Percentiles rank a stretch among this genome's conserved stretches.
phyloP scores from a whole-genome alignment of 2,797 vertebrate species.

The Selene dorsalis region DNA sequence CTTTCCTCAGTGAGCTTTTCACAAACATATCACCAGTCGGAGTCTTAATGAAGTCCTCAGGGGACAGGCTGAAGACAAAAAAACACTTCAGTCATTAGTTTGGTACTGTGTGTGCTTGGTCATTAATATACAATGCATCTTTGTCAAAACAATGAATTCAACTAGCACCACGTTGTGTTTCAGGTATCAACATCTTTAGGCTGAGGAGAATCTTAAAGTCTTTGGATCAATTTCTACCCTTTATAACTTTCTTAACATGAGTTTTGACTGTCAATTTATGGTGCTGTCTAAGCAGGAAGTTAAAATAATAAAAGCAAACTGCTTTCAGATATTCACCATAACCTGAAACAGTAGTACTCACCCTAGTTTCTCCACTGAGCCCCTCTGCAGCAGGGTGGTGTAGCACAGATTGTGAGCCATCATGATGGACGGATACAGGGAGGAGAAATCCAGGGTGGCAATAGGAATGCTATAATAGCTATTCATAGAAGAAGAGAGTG shows the following conservation, averaged over 20 bases:
- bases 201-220: too few species aligned
- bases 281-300: neutral
- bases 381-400: conserved; percentile 90
- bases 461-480: conserved; percentile 94
- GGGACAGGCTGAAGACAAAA: conserved; percentile 79
- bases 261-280: too few species aligned
- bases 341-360: neutral
- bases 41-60: conserved; percentile 92
- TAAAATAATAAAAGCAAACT: neutral
- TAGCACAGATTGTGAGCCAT: conserved; percentile 97
- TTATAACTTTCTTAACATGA: neutral
- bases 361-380: conserved; percentile 83
- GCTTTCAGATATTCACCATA: neutral
- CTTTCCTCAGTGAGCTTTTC: conserved; percentile 89
- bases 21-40: conserved; percentile 92
- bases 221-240: neutral
- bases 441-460: conserved; percentile 93
- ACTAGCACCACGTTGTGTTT: too few species aligned
- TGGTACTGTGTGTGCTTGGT: neutral
- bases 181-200: too few species aligned
- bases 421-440: conserved; percentile 95
- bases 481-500: neutral
- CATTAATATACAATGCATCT: neutral
- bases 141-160: neutral
- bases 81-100: conserved; percentile 12